phyloP scores from a whole-genome alignment of 2,888 invertebrate species.

The Epistrophe eligans region DNA sequence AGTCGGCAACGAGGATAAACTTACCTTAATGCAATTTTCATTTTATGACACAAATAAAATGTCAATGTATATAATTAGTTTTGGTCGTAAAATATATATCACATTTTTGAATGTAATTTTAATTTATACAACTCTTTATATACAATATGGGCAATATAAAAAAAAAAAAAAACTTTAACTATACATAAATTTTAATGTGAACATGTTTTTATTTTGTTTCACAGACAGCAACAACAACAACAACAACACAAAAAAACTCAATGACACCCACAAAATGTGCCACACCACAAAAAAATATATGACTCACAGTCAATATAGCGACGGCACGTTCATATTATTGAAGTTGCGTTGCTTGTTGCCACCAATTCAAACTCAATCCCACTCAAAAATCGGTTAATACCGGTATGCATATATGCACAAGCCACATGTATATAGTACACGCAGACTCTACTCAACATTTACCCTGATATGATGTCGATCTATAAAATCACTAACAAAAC shows the following conservation, averaged over 20 bases:
- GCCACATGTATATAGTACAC: conserved; percentile 1
- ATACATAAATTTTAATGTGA: neutral
- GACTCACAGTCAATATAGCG: conserved; percentile 1
- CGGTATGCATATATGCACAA: conserved; percentile 42
- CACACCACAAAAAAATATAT: conserved; percentile 15
- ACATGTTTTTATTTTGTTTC: neutral
- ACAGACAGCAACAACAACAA: neutral
- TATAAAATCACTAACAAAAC: neutral
- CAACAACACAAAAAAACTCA: neutral
- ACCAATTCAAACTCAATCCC: conserved; percentile 25
- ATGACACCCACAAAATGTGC: conserved; percentile 27
- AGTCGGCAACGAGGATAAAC: neutral
- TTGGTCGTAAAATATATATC: neutral
- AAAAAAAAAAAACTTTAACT: neutral
- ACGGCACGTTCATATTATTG: conserved; percentile 4
- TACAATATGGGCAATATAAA: neutral
- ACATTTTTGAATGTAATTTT: neutral
- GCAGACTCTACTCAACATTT: conserved; percentile 35
- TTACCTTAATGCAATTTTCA: neutral
- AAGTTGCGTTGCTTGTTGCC: conserved; percentile 1
- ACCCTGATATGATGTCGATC: conserved; percentile 31
- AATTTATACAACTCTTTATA: neutral
- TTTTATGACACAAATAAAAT: conserved; percentile 15
- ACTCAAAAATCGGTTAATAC: conserved; percentile 72
- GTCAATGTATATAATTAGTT: no score